These are phyloP conservation scores for Petrophora chlorosata DNA, from an alignment of 2,888 invertebrate species.

Conservation along the genomic window DNA sequence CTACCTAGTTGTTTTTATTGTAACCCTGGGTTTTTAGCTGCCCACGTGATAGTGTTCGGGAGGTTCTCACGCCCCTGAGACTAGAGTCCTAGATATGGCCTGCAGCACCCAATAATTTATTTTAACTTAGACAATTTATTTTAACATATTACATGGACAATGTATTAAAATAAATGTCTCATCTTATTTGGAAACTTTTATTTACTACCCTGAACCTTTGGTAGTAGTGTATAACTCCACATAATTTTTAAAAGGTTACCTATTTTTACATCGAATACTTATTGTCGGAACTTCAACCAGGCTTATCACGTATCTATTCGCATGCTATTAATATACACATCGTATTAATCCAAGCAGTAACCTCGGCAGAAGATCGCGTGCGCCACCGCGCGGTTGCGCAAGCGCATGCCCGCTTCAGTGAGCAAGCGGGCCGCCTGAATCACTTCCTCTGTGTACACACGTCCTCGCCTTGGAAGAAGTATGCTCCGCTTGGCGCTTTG, in stretches of 20 bases:
- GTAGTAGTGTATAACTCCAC: too few species aligned
- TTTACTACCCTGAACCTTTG: too few species aligned
- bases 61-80: too few species aligned
- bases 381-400: conserved; percentile 61
- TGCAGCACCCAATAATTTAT: too few species aligned
- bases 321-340: conserved; percentile 18
- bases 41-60: too few species aligned
- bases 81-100: too few species aligned
- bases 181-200: too few species aligned
- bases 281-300: background rate
- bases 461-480: conserved; percentile 60
- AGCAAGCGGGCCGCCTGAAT: conserved; percentile 72
- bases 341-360: conserved; percentile 37
- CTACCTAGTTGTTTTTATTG: too few species aligned
- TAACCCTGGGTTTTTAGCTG: too few species aligned
- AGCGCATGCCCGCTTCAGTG: conserved; percentile 63
- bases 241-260: background rate
- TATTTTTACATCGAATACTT: background rate
- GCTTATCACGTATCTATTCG: background rate
- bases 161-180: too few species aligned
- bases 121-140: too few species aligned
- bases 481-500: conserved; percentile 41
- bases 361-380: conserved; percentile 52
- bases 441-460: conserved; percentile 77
- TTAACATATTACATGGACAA: too few species aligned